Base-by-base conservation (phyloP, 2,113 vertebrate species). In the Lepidothrix coronata region DNA sequence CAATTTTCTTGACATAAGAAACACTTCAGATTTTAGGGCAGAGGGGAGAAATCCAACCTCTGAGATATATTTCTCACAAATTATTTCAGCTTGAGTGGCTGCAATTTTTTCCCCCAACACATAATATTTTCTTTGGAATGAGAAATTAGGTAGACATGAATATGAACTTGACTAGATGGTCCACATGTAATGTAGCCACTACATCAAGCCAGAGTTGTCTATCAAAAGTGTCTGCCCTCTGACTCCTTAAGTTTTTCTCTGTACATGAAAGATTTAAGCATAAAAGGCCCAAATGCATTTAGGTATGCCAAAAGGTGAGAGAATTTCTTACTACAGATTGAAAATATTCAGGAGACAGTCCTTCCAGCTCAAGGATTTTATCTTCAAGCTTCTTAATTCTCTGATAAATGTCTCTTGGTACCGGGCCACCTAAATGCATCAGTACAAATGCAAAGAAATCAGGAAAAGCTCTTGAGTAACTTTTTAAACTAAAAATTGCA, bases 271-370 rank as follows among this genome's bases (percentile, higher is more conserved):
- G 15, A 80, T 22, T 70, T 49, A 77, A 83, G 16, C 39, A 92
- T 12, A 41, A 30, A 91, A 82, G 11, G 14, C 30, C 35, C 1
- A 0, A 75, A 85, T 6, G 3, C 20, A 57, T 39, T 62, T 43
- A 80, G 10, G 27, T 43, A 79, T 52, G 12, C 14, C 41, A 35
- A 43, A 80, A 91, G 6, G 49, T 89, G 41, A 92, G 35, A 93
- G 24, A 91, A 71, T 88, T 97, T 98, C 99, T 99, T 97, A 99
- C 99, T 76, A 98, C 89, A 92, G 99, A 98, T 83, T 99, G 99
- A 97, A 99, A 99, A 98, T 99, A 99, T 96, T 99, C 99, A 20
- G 99, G 99, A 79, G 99, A 99, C 93, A 99, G 98, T 92, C 99
- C 99, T 98, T 99, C 99, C 90, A 99, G 97, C 97, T 99, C 99